Evolutionary conservation across 2,888 invertebrate genomes (phyloP).

Genomic region (Lochmaea crataegi): DNA sequence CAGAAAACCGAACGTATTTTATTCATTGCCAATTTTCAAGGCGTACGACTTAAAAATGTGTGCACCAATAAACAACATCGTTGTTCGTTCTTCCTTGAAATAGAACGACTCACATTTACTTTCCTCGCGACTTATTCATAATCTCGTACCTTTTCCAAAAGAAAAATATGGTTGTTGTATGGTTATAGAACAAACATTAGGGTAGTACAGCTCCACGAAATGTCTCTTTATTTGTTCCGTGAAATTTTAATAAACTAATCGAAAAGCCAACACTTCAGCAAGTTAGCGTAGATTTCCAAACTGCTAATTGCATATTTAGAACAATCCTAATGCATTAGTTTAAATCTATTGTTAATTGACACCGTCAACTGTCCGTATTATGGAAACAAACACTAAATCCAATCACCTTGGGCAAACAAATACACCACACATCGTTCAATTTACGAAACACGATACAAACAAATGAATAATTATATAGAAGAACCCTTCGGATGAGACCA

Average conservation of each 20-base stretch:
- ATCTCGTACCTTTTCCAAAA: too few relatives aligned
- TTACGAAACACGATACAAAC: conserved; percentile 25
- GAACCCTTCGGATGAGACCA: conserved; percentile 2
- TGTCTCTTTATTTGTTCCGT: too few relatives aligned
- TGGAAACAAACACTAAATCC: conserved; percentile 10
- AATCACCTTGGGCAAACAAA: conserved; percentile 24
- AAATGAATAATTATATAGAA: conserved; percentile 28
- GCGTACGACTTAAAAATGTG: neutral
- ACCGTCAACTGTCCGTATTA: conserved; percentile 14
- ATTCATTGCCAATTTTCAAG: neutral
- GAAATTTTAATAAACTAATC: neutral
- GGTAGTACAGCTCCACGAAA: too few relatives aligned
- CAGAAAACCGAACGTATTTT: too few relatives aligned
- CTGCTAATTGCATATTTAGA: conserved; percentile 19
- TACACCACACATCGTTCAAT: conserved; percentile 21
- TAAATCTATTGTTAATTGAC: conserved; percentile 20
- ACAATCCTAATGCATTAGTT: conserved; percentile 21
- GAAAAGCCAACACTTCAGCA: conserved; percentile 1
- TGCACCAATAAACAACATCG: too few relatives aligned
- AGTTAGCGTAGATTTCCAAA: conserved; percentile 15
- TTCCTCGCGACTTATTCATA: too few relatives aligned
- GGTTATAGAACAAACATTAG: too few relatives aligned
- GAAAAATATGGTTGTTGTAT: too few relatives aligned
- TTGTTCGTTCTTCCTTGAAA: too few relatives aligned
- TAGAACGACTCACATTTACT: too few relatives aligned